phyloP scores from a whole-genome alignment of 37 sponge, comb jelly and placozoan species.

The Hexactinellida sp. region DNA sequence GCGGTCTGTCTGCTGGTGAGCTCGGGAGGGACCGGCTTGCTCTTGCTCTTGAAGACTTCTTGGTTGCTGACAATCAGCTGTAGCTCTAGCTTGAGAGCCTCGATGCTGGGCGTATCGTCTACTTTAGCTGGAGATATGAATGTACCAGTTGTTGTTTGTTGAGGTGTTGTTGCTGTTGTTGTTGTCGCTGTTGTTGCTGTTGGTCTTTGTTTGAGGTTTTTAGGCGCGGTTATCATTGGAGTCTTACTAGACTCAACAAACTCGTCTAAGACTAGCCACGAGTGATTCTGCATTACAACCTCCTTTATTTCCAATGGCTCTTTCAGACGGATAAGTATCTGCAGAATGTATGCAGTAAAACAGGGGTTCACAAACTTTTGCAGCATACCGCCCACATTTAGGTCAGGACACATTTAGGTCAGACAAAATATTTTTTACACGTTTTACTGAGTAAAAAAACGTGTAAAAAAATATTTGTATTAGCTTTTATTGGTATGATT shows the following conservation, averaged over 20 bases:
- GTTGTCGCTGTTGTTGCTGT: neutral
- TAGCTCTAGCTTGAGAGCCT: neutral
- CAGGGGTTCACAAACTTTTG: no score
- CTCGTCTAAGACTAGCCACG: neutral
- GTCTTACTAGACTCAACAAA: neutral
- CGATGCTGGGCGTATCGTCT: neutral
- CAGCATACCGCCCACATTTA: no score
- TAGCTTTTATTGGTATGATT: no score
- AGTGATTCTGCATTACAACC: neutral
- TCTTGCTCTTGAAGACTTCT: neutral
- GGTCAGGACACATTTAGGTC: no score
- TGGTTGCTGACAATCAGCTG: neutral
- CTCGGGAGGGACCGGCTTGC: neutral
- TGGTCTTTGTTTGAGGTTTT: neutral
- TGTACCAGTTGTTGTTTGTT: neutral
- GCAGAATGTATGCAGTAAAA: no score
- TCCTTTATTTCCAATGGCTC: neutral
- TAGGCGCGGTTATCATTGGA: neutral
- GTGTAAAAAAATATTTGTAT: no score
- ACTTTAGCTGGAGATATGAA: constrained; percentile 10
- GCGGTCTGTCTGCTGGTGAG: neutral
- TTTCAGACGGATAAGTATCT: neutral
- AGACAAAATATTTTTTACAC: no score
- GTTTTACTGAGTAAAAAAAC: no score
- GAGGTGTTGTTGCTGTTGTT: neutral